A percentile compares a stretch with the other conserved stretches of the same genome.
Evolutionary conservation across 2,888 invertebrate species (phyloP).

Genomic region (Agrenia bidenticulata): DNA sequence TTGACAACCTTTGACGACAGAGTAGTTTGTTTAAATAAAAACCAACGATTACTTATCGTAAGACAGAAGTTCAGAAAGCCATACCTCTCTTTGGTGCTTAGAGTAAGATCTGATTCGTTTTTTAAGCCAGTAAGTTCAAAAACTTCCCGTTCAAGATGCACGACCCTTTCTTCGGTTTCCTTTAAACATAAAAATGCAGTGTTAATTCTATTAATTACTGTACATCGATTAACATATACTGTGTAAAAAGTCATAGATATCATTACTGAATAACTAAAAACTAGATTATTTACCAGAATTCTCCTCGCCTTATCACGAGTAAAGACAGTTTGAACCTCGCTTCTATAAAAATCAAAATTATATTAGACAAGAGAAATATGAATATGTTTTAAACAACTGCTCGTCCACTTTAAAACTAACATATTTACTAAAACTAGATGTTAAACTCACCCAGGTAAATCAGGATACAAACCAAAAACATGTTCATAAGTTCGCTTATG

Average conservation of each 20-base stretch:
- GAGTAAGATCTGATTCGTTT: neutral
- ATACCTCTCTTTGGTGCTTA: slow-evolving; percentile 28
- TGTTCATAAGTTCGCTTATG: slow-evolving; percentile 42
- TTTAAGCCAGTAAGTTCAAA: slow-evolving; percentile 24
- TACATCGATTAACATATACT: too few species aligned
- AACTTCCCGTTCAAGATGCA: slow-evolving; percentile 34
- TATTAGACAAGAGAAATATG: neutral
- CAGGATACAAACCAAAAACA: slow-evolving; percentile 51
- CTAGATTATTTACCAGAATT: slow-evolving; percentile 37
- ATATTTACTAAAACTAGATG: neutral
- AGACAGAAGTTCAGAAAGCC: too few species aligned
- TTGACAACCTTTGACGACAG: neutral
- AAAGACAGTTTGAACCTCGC: slow-evolving; percentile 52
- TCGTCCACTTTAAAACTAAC: too few species aligned
- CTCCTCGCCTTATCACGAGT: slow-evolving; percentile 44
- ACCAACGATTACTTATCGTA: neutral
- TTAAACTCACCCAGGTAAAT: slow-evolving; percentile 44
- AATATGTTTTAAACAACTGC: too few species aligned
- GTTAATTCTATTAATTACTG: neutral
- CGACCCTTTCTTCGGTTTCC: slow-evolving; percentile 39
- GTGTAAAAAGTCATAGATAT: neutral
- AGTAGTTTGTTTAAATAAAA: neutral
- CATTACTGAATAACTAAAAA: neutral
- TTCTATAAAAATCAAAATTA: slow-evolving; percentile 28
- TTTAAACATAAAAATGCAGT: slow-evolving; percentile 11